Base-by-base conservation (phyloP, 2,113 vertebrate genomes). In the Lagopus muta region DNA sequence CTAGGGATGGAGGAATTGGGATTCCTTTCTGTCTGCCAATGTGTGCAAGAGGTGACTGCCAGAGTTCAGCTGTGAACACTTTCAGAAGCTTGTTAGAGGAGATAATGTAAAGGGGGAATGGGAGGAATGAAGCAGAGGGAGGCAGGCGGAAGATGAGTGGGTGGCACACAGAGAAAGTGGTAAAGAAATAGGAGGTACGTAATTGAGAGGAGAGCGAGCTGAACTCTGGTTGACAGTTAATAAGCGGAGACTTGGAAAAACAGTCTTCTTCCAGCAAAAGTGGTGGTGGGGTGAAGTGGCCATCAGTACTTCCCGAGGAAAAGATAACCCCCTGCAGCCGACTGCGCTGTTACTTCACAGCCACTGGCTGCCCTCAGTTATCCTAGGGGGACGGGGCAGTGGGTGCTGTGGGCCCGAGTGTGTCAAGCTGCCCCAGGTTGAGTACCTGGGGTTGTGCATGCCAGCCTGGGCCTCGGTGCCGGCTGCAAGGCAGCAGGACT, bases 171-270 rank as follows among this genome's bases (percentile, higher is more conserved):
- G 27, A 74, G 36, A 62, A 87, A 79, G 47, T 13, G 15, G 57
- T 12, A 83, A 87, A 79, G 45, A 66, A 77, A 57, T 1, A 7
- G 52, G 52, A 48, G 45, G 61, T 16, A 57, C 27, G 15, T 25
- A 22, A 24, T n/a, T 54, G 55, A 0, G 0, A 55, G 40, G n/a
- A 25, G 48, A 8, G n/a, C 14, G 42, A 13, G 67, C 75, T 72
- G 50, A 54, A 47, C 22, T 80, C 10, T 5, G 11, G 30, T 18
- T 2, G 7, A 64, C 17, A 80, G 64, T 1, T 71, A 48, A 36
- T 76, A 24, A 82, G 45, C 10, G 12, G 60, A 67, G 22, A 22
- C n/a, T 74, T 2, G 2, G 27, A 42, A 34, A 19, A 34, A 18
- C 8, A 6, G 8, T 36, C 58, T 27, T 73, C 16, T 77, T 69